Conservation (phyloP, 2,797 vertebrate species). For the Hoplostethus atlanticus region DNA sequence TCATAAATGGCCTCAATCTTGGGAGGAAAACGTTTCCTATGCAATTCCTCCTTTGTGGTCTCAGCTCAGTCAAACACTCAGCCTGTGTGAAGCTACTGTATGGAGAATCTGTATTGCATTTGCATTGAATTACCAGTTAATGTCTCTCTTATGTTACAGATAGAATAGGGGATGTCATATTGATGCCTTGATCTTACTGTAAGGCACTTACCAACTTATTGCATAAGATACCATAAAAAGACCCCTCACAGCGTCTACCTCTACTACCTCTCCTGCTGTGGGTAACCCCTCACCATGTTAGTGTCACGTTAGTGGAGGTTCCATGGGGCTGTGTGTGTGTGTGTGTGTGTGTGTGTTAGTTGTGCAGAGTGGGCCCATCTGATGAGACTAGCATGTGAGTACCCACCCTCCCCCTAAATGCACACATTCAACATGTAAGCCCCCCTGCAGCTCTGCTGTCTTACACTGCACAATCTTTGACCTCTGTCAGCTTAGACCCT, state of each 20-base stretch:
- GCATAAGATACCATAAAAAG: background rate
- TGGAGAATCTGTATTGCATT: background rate
- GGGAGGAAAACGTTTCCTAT: conserved; percentile 1
- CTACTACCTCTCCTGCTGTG: conserved; percentile 1
- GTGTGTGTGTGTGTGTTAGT: conserved; percentile 14
- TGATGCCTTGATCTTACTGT: background rate
- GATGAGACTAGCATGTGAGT: conserved; percentile 27
- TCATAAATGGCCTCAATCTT: conserved; percentile 1
- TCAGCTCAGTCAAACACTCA: background rate
- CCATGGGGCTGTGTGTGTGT: background rate
- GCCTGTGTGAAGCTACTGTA: background rate
- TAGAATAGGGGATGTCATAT: conserved; percentile 2
- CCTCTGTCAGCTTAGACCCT: conserved; percentile 55
- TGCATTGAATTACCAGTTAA: background rate
- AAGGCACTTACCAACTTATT: background rate
- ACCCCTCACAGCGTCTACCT: background rate
- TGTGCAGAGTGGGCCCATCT: conserved; percentile 13
- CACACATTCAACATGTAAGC: conserved; percentile 51
- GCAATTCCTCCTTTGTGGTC: background rate
- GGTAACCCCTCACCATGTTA: conserved; percentile 27
- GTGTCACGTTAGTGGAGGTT: conserved; percentile 9
- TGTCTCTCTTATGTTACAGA: background rate
- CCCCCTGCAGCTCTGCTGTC: conserved; percentile 36
- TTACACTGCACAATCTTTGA: conserved; percentile 55
- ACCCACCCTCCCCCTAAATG: conserved; percentile 17